These are phyloP conservation scores for Trachelus stipa DNA, from an alignment of 2,888 invertebrate genomes.

Conservation along the genomic window DNA sequence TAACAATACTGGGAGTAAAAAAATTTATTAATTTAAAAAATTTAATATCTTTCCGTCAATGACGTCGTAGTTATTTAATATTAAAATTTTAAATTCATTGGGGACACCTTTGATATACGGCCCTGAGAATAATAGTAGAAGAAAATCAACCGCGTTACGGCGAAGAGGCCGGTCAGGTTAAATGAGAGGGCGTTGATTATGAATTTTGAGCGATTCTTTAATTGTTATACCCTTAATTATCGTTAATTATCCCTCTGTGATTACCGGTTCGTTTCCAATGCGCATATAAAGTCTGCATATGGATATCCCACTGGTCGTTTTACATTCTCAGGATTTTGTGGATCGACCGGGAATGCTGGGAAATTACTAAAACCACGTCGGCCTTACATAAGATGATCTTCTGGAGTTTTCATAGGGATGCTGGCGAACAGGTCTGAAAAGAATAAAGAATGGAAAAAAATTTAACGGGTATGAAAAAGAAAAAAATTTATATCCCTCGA, in stretches of 20 bases:
- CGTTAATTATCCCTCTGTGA: conserved; percentile 43
- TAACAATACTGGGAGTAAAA: neutral
- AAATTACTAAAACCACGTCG: neutral
- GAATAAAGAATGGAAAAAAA: neutral
- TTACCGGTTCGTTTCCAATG: conserved; percentile 29
- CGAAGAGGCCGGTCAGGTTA: conserved; percentile 28
- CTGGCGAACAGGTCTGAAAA: neutral
- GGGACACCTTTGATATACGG: conserved; percentile 10
- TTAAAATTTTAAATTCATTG: neutral
- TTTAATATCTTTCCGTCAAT: neutral
- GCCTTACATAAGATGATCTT: neutral
- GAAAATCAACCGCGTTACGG: conserved; percentile 7
- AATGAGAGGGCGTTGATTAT: conserved; percentile 46
- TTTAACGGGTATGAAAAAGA: neutral
- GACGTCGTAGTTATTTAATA: neutral
- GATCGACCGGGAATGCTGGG: neutral
- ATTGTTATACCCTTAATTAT: conserved; percentile 47
- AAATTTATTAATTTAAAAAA: neutral
- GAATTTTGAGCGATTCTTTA: conserved; percentile 41
- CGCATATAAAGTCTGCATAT: neutral
- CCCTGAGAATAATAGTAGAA: conserved; percentile 19
- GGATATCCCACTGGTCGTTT: neutral
- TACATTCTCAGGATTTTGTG: neutral
- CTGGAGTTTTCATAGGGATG: neutral
- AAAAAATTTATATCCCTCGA: neutral